phyloP scores from a whole-genome alignment of 2,113 vertebrate genomes.

The Hirundichthys speculiger region DNA sequence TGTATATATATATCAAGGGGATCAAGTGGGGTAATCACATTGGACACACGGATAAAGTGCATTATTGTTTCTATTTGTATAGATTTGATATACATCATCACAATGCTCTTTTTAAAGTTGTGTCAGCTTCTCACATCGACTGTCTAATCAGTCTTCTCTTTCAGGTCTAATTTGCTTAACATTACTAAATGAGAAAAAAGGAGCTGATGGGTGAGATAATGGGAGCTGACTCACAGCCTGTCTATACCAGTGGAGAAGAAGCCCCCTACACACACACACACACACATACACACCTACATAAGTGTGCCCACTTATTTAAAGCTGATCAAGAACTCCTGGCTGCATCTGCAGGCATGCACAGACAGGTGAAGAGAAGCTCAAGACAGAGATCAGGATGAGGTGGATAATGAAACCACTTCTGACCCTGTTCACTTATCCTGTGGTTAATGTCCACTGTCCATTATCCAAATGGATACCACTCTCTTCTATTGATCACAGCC shows the following conservation, averaged over 20 bases:
- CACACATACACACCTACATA: constrained; percentile 9
- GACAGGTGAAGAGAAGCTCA: constrained; percentile 21
- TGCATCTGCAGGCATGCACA: constrained; percentile 23
- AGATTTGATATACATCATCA: constrained; percentile 43
- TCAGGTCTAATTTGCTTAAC: constrained; percentile 78
- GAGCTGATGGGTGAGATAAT: constrained; percentile 70
- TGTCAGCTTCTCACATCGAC: constrained; percentile 60
- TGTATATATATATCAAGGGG: background rate
- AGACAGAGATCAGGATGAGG: constrained; percentile 69
- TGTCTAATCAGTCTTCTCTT: constrained; percentile 51
- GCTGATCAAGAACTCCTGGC: constrained; percentile 30
- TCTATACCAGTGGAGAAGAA: constrained; percentile 27
- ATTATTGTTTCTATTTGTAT: constrained; percentile 49
- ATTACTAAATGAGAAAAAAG: constrained; percentile 63
- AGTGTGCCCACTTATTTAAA: background rate
- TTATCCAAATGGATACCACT: constrained; percentile 95
- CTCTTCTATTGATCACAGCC: constrained; percentile 87
- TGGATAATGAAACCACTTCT: constrained; percentile 85
- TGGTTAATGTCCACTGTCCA: constrained; percentile 81
- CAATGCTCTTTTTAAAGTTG: constrained; percentile 54
- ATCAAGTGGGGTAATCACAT: constrained; percentile 38
- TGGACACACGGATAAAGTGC: constrained; percentile 30
- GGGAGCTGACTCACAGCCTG: constrained; percentile 65
- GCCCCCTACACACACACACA: background rate
- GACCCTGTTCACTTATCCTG: constrained; percentile 84